Evolutionary conservation across 2,113 vertebrate species (phyloP), one percentile per base, ranked within the genome.

Genomic region (Donacobius atricapilla): DNA sequence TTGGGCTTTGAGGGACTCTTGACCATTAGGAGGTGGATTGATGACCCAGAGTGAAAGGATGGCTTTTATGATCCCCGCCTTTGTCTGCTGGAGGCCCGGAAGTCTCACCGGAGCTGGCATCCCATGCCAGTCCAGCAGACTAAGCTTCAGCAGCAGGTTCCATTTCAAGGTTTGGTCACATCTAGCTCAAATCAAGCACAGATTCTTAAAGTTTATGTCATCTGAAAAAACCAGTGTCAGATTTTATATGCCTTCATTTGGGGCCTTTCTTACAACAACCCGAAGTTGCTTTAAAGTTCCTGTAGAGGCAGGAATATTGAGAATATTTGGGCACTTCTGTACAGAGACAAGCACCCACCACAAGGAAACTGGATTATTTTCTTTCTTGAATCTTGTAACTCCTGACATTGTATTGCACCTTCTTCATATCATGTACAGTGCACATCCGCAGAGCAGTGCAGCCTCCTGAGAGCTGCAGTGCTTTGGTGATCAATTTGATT

Each of bases 41-140:
- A 71, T 94, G 88, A n/a, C 64, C 80, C 79, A 11, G 30, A 86
- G 48, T 44, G 86, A 90, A 80, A 77, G 63, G 68, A n/a, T 78
- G 79, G 33, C 11, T 7, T 80, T 73, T 47, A 7, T 28, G 51
- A 20, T 42, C 15, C 22, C 42, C 63, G 48, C 64, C 45, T 80
- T 50, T 73, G 82, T 44, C 45, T 79, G 75, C 71, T 89, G 73
- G 48, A 76, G 77, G 69, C 61, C 87, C 61, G 54, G 44, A 53
- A 33, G 69, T 18, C 48, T n/a, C 12, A 23, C 7, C 64, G 33
- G 76, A 69, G 80, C 81, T 81, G 69, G 17, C 58, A 57, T n/a
- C 37, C 61, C 1, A 0, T 31, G 65, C 15, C 64, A 56, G 39
- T 18, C 56, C 68, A 60, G 54, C 2, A 4, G 27, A 11, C 51